Percentiles rank a stretch among this genome's conserved stretches.
These are phyloP conservation scores for Myotis myotis DNA, from an alignment of 2,797 vertebrate genomes.

Conservation along the genomic window DNA sequence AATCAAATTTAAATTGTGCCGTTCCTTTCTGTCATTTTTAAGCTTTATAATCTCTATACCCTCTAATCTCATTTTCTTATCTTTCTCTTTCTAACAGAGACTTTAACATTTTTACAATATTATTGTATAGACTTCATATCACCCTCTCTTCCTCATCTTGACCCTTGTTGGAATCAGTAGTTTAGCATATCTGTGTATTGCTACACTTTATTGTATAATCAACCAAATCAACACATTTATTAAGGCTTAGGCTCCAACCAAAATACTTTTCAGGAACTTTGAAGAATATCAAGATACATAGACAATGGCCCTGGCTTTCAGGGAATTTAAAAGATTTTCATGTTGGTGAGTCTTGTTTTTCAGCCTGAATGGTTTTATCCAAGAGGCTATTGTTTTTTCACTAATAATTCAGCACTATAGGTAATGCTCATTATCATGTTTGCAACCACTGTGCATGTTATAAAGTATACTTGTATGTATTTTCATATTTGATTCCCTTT, in stretches of 20 bases:
- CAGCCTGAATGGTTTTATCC: background rate
- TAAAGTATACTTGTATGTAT: background rate
- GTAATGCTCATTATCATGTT: background rate
- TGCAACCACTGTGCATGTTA: background rate
- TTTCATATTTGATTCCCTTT: background rate
- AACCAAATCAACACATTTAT: background rate
- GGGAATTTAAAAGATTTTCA: background rate
- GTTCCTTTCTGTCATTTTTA: background rate
- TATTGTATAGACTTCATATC: background rate
- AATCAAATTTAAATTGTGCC: constrained; percentile 34
- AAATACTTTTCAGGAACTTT: background rate
- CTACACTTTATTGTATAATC: background rate
- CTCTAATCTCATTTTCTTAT: background rate
- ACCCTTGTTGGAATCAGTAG: background rate
- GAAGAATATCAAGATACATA: background rate
- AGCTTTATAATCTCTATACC: background rate
- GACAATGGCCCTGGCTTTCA: background rate
- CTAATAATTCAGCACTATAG: background rate
- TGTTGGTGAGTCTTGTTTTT: background rate
- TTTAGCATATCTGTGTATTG: background rate
- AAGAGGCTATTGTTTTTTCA: background rate
- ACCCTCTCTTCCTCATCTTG: background rate
- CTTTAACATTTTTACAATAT: background rate
- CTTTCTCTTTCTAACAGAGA: background rate
- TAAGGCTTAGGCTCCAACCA: background rate